Evolutionary conservation across 2,797 vertebrate species (phyloP), one percentile per base, ranked within the genome.

Genomic region (Paramormyrops hopkinsi): DNA sequence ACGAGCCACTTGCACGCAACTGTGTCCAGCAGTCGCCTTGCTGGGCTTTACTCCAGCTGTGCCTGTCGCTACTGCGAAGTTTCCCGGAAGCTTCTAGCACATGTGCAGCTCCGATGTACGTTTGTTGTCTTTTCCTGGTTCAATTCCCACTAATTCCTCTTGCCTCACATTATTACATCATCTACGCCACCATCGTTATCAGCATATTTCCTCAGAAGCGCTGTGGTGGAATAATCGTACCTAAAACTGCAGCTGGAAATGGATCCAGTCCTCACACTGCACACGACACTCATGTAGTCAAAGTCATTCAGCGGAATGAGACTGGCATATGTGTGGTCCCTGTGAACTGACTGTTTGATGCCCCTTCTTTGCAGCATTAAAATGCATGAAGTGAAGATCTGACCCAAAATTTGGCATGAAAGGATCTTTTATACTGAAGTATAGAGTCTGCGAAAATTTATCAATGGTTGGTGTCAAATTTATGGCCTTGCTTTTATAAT

Each of bases 371-470:
- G 22, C 44, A 85, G 46, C 73, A 79, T 44, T 44, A 79, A 79
- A 44, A 79, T 84, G 41, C 46, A 46, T 50, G 46, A 84, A 22
- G 9, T 22, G 46, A 84, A 84, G 82, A 84, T 84, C 46, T 84
- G 46, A 46, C 82, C 82, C 41, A 50, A 84, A 84, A 46, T 84
- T 84, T 84, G 82, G 46, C 82, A 84, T 84, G n/a, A 50, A 84
- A 84, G 41, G 46, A 46, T 46, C 41, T 25, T 84, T 84, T 84
- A 84, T 84, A 46, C 41, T 84, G 82, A 84, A 84, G 82, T 84
- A 50, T 84, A 84, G 88, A 88, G 69, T 88, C 65, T 51, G 65
- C 62, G 48, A 76, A 88, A 19, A 88, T 88, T 73, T 88, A 37
- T 79, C 65, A 88, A 51, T 73, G 73, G 46, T 88, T 88, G 29